These are phyloP conservation scores for Tetrax tetrax DNA, from an alignment of 2,113 vertebrate species.

Conservation along the genomic window DNA sequence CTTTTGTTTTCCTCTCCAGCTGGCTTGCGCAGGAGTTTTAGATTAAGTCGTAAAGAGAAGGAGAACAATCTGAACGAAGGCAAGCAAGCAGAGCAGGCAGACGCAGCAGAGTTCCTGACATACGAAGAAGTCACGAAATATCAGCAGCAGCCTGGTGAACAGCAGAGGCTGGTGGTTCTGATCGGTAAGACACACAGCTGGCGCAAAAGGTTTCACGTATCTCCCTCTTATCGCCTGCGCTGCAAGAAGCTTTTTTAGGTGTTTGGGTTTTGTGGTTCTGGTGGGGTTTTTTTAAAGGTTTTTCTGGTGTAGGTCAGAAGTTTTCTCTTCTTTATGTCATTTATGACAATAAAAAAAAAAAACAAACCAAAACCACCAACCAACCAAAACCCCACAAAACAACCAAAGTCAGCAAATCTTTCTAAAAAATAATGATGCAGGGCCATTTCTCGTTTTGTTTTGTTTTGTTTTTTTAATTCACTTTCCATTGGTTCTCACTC, in stretches of 20 bases:
- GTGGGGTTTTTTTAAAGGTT: not conserved
- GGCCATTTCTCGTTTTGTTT: not conserved
- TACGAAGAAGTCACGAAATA: slow-evolving; percentile 92
- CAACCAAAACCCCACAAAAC: not conserved
- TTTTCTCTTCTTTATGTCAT: not conserved
- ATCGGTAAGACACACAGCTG: slow-evolving; percentile 78
- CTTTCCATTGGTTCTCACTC: not conserved
- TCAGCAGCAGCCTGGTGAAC: slow-evolving; percentile 81
- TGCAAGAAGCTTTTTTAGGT: not conserved
- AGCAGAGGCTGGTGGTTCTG: slow-evolving; percentile 88
- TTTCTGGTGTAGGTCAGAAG: not conserved
- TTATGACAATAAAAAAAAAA: not conserved
- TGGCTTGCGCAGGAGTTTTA: slow-evolving; percentile 88
- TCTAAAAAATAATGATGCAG: not conserved
- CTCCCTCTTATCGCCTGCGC: not conserved
- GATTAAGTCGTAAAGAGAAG: slow-evolving; percentile 84
- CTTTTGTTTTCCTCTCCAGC: slow-evolving; percentile 68
- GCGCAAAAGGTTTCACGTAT: rapidly evolving
- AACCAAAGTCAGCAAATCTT: not conserved
- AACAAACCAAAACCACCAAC: not conserved
- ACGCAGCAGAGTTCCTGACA: slow-evolving; percentile 77
- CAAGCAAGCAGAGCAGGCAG: slow-evolving; percentile 55
- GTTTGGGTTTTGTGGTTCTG: not conserved
- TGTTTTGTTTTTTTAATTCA: not conserved
- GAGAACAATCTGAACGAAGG: slow-evolving; percentile 73